Percentiles rank a stretch among this genome's conserved stretches.
phyloP scores from a whole-genome alignment of 2,797 vertebrate species.

The Onychomys torridus region DNA sequence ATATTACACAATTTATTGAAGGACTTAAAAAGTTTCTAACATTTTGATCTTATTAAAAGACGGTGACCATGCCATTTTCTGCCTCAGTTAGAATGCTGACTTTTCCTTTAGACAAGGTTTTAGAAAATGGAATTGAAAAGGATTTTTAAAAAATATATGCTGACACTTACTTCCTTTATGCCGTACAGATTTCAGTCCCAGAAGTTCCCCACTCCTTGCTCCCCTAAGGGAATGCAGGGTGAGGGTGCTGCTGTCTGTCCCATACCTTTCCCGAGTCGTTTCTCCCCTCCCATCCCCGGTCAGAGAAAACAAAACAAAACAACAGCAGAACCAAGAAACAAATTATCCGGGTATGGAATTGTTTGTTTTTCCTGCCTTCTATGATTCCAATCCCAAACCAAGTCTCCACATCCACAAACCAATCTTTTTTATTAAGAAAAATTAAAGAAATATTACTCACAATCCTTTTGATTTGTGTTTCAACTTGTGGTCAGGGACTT shows the following conservation, averaged over 20 bases:
- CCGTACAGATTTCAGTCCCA: neutral
- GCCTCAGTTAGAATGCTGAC: neutral
- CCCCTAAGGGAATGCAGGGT: fast-evolving
- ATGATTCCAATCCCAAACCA: neutral
- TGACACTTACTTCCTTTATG: neutral
- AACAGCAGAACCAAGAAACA: neutral
- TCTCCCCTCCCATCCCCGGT: neutral
- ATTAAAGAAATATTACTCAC: neutral
- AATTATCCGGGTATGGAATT: neutral
- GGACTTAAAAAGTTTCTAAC: neutral
- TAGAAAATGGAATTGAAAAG: neutral
- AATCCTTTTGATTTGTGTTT: neutral
- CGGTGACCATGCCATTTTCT: fast-evolving
- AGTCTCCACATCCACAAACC: neutral
- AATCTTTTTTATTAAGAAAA: neutral
- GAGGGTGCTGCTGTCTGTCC: neutral
- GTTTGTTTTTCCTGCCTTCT: neutral
- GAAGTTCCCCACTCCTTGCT: neutral
- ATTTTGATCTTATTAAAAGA: neutral
- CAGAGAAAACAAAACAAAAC: neutral
- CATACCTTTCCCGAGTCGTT: neutral
- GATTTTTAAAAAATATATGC: neutral
- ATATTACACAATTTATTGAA: neutral
- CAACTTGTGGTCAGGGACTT: neutral
- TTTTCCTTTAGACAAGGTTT: neutral